Evolutionary conservation across 2,888 invertebrate species (phyloP).

Genomic region (Drosophila neotestacea): DNA sequence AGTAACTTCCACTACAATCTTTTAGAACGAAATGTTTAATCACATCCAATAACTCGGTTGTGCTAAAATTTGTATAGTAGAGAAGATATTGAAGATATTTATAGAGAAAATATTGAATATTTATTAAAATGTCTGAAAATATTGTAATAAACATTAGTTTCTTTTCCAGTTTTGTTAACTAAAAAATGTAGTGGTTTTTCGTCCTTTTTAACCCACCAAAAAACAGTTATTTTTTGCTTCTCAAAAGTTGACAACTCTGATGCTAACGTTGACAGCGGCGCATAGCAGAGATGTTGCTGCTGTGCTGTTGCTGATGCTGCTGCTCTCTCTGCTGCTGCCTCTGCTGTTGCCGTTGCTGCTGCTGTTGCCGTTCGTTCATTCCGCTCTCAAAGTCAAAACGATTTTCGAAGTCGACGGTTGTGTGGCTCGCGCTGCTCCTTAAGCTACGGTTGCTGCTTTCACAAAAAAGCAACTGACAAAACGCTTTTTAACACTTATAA

Average conservation of each 20-base stretch:
- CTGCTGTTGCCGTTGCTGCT: conserved; percentile 21
- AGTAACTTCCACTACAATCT: too few relatives aligned
- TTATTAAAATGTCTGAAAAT: too few relatives aligned
- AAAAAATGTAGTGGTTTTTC: too few relatives aligned
- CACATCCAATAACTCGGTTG: too few relatives aligned
- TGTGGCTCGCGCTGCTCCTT: conserved; percentile 77
- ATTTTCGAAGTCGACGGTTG: conserved; percentile 85
- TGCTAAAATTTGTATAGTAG: too few relatives aligned
- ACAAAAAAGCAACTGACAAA: conserved; percentile 49
- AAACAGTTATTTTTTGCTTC: too few relatives aligned
- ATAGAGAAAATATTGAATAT: too few relatives aligned
- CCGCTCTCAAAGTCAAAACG: conserved; percentile 82
- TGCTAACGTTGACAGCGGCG: conserved; percentile 44
- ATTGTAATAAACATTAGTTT: too few relatives aligned
- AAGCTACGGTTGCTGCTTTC: conserved; percentile 54
- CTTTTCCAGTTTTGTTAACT: too few relatives aligned
- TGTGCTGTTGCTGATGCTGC: conserved; percentile 3
- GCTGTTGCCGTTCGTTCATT: conserved; percentile 25
- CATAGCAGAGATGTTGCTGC: conserved; percentile 37
- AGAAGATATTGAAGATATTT: too few relatives aligned
- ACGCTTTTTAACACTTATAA: conserved; percentile 51
- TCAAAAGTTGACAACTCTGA: conserved; percentile 1
- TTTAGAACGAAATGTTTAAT: too few relatives aligned
- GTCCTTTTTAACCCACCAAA: too few relatives aligned
- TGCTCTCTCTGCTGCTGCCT: conserved; percentile 22